A percentile compares a stretch with the other conserved stretches of the same genome.
Conservation (phyloP, 1,140 invertebrate genomes). For the Drosophila kanapiae region DNA sequence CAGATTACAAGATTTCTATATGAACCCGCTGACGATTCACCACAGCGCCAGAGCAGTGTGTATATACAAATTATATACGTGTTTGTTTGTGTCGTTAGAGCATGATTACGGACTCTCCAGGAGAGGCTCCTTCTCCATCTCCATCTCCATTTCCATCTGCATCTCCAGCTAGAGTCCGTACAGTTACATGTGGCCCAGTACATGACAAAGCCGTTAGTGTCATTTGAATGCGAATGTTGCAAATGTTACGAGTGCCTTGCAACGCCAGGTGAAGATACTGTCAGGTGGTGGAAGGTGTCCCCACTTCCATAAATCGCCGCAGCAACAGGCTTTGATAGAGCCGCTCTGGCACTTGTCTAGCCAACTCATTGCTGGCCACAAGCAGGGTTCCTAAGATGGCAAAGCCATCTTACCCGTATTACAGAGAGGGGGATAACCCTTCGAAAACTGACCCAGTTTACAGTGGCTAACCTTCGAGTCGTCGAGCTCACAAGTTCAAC, state of each 20-base stretch:
- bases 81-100: conserved; percentile 72
- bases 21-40: conserved; percentile 75
- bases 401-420: neutral
- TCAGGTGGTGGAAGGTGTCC: conserved; percentile 47
- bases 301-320: conserved; percentile 56
- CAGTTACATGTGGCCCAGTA: conserved; percentile 64
- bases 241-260: conserved; percentile 62
- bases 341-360: conserved; percentile 41
- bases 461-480: conserved; percentile 30
- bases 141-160: conserved; percentile 7
- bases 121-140: conserved; percentile 18
- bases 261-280: conserved; percentile 58
- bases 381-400: conserved; percentile 6
- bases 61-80: conserved; percentile 50
- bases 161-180: conserved; percentile 29
- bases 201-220: conserved; percentile 81
- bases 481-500: conserved; percentile 24
- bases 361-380: conserved; percentile 12
- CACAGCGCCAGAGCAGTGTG: conserved; percentile 37
- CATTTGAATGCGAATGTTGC: conserved; percentile 78
- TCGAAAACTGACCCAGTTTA: conserved; percentile 38
- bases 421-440: conserved; percentile 19
- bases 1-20: conserved; percentile 83
- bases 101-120: conserved; percentile 79
- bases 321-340: conserved; percentile 54